These are phyloP conservation scores for Poeciliopsis retropinna DNA, from an alignment of 2,113 vertebrate species.

Conservation along the genomic window DNA sequence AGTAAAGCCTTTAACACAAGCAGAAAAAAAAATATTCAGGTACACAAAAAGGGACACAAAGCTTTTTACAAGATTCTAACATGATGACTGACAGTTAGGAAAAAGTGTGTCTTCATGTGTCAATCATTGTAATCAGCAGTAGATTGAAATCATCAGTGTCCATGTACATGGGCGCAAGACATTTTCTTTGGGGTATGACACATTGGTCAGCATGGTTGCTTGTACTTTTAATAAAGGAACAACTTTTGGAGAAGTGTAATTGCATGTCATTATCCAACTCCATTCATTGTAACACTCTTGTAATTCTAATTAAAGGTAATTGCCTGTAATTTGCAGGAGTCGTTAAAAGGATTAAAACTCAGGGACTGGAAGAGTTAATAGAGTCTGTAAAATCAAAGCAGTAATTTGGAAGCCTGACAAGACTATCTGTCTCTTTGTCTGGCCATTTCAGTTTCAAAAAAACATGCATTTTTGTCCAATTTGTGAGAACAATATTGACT, in stretches of 20 bases:
- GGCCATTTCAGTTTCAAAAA: too few species aligned
- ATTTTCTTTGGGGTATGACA: background rate
- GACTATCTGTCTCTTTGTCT: too few species aligned
- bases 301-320: slow-evolving; percentile 49
- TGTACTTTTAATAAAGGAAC: background rate
- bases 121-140: background rate
- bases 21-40: slow-evolving; percentile 9
- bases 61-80: background rate
- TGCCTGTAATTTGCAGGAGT: slow-evolving; percentile 36
- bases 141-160: background rate
- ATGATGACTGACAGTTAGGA: background rate
- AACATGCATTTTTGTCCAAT: too few species aligned
- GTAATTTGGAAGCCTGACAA: too few species aligned
- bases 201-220: background rate
- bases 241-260: slow-evolving; percentile 31
- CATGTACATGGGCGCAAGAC: background rate
- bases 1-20: slow-evolving; percentile 7
- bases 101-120: background rate
- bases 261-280: slow-evolving; percentile 36
- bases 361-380: slow-evolving; percentile 19
- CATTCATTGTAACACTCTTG: slow-evolving; percentile 10
- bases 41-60: background rate
- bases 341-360: slow-evolving; percentile 21
- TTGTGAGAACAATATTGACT: too few species aligned
- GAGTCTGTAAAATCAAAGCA: too few species aligned